A percentile compares a stretch with the other conserved stretches of the same genome.
Evolutionary conservation across 2,888 invertebrate species (phyloP).

Genomic region (Aphrophora alni): DNA sequence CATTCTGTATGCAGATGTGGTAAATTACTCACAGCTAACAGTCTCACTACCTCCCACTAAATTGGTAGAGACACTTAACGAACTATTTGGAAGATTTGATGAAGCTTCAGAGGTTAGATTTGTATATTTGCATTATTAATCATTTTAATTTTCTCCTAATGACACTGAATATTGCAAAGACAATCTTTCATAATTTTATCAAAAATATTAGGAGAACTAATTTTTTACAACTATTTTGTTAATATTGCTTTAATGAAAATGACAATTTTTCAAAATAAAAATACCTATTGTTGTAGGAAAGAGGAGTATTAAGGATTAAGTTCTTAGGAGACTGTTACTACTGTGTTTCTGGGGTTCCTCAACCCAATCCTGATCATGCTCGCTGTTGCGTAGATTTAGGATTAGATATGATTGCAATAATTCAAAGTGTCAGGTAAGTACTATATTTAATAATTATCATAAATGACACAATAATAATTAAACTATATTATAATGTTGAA

Average conservation of each 20-base stretch:
- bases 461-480: no score
- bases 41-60: conserved; percentile 80
- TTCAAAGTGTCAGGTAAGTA: conserved; percentile 75
- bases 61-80: conserved; percentile 86
- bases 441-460: neutral
- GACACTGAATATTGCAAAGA: no score
- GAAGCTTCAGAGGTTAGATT: conserved; percentile 79
- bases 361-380: conserved; percentile 79
- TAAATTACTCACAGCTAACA: conserved; percentile 90
- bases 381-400: conserved; percentile 90
- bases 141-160: no score
- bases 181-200: no score
- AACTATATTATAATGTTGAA: no score
- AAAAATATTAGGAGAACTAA: no score
- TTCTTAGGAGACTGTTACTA: conserved; percentile 95
- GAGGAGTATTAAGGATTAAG: conserved; percentile 78
- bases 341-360: conserved; percentile 87
- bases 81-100: conserved; percentile 90
- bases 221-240: no score
- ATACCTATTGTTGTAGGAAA: conserved; percentile 6
- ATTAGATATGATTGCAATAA: conserved; percentile 91
- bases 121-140: no score
- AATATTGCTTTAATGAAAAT: no score
- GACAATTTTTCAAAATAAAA: no score
- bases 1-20: conserved; percentile 91